phyloP scores from a whole-genome alignment of 2,888 invertebrate species.

The Pammene aurita region DNA sequence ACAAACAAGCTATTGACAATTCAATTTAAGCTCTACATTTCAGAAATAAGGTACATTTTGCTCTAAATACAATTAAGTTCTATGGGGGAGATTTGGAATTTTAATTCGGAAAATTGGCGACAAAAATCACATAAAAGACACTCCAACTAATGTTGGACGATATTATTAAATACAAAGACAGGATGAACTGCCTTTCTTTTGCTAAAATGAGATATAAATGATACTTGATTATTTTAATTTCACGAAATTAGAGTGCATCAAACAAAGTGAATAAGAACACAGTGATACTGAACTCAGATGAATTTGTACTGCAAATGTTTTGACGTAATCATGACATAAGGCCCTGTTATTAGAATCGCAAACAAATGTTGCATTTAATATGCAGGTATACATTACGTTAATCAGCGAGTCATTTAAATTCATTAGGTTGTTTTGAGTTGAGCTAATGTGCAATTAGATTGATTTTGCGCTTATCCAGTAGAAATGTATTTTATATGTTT shows the following conservation, averaged over 20 bases:
- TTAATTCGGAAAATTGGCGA: conserved; percentile 11
- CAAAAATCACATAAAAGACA: conserved; percentile 4
- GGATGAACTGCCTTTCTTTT: conserved; percentile 7
- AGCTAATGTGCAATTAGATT: no score
- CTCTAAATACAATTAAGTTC: background rate
- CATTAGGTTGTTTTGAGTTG: background rate
- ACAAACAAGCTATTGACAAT: background rate
- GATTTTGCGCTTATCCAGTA: no score
- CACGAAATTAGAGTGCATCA: conserved; percentile 20
- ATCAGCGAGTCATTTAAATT: conserved; percentile 26
- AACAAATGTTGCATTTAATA: conserved; percentile 1
- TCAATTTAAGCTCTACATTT: background rate
- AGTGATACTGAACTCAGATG: background rate
- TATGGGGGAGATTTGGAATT: background rate
- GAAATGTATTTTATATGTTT: no score
- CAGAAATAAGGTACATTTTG: background rate
- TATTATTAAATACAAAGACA: conserved; percentile 1
- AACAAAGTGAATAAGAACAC: conserved; percentile 19
- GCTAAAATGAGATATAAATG: conserved; percentile 17
- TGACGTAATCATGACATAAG: conserved; percentile 4
- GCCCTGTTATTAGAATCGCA: conserved; percentile 29
- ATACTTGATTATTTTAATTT: conserved; percentile 29
- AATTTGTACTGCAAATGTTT: background rate
- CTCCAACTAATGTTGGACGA: background rate
- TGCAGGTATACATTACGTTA: conserved; percentile 5